Percentiles rank a stretch among this genome's conserved stretches.
Evolutionary conservation across 2,888 invertebrate species (phyloP).

Genomic region (Macaria liturata): DNA sequence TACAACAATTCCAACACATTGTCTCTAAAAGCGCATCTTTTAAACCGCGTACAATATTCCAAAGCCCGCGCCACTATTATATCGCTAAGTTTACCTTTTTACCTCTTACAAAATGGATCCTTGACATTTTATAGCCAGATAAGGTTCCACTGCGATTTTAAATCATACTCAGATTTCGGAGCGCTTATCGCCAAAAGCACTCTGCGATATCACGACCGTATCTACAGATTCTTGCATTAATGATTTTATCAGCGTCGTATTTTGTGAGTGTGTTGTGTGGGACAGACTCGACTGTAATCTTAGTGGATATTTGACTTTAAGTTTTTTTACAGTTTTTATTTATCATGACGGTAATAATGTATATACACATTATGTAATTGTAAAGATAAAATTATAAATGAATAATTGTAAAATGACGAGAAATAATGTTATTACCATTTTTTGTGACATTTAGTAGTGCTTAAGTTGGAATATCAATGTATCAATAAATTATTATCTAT

Average conservation of each 20-base stretch:
- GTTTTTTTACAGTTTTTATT: too few species aligned
- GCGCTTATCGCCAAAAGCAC: slow-evolving; percentile 40
- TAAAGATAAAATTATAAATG: too few species aligned
- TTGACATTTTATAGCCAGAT: slow-evolving; percentile 31
- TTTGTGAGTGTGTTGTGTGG: slow-evolving; percentile 21
- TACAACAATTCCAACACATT: too few species aligned
- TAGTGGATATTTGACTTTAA: too few species aligned
- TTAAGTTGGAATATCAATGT: too few species aligned
- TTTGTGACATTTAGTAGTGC: too few species aligned
- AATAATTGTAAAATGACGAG: too few species aligned
- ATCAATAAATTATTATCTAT: too few species aligned
- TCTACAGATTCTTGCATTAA: slow-evolving; percentile 15
- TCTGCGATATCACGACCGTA: slow-evolving; percentile 36
- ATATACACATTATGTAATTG: too few species aligned
- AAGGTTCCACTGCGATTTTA: slow-evolving; percentile 30
- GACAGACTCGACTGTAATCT: slow-evolving; percentile 8
- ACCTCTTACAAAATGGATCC: slow-evolving; percentile 33
- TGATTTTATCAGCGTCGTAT: slow-evolving; percentile 9
- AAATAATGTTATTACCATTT: too few species aligned
- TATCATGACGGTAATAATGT: too few species aligned
- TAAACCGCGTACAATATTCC: slow-evolving; percentile 6
- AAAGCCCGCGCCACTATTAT: slow-evolving; percentile 17
- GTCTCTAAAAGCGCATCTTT: neutral
- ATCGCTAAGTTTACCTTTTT: slow-evolving; percentile 35
- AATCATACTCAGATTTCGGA: slow-evolving; percentile 42